These are phyloP conservation scores for Cottus gobio DNA, from an alignment of 2,113 vertebrate genomes.

Conservation along the genomic window DNA sequence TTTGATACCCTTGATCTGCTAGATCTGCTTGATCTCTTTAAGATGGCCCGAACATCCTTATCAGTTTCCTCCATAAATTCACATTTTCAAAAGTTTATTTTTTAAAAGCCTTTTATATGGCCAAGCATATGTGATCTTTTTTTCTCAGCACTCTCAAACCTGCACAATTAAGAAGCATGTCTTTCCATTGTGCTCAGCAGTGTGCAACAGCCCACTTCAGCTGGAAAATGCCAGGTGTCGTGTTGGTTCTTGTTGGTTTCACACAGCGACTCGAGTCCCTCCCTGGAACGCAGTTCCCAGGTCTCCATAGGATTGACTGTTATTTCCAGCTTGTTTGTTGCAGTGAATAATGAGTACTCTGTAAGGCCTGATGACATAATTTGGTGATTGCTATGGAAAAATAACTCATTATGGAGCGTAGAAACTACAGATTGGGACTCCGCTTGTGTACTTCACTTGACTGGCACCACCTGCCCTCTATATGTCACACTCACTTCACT, in stretches of 20 bases:
- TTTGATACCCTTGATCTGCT: not conserved
- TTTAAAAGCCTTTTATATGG: not conserved
- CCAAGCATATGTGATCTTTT: conserved; percentile 30
- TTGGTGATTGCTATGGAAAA: conserved; percentile 68
- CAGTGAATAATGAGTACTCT: conserved; percentile 82
- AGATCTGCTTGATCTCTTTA: not conserved
- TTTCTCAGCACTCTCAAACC: conserved; percentile 31
- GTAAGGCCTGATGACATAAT: conserved; percentile 79
- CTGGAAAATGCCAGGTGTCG: conserved; percentile 78
- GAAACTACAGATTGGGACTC: conserved; percentile 78
- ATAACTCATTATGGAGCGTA: conserved; percentile 71
- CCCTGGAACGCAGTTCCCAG: conserved; percentile 63
- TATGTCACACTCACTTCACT: conserved; percentile 70
- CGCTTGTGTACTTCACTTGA: conserved; percentile 84
- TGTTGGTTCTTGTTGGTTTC: conserved; percentile 82
- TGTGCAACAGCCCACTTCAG: conserved; percentile 75
- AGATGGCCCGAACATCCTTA: not conserved
- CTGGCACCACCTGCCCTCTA: conserved; percentile 81
- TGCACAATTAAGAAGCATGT: conserved; percentile 65
- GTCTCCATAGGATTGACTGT: conserved; percentile 78
- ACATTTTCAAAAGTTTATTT: conserved; percentile 1
- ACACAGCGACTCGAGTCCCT: conserved; percentile 72
- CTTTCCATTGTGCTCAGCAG: conserved; percentile 67
- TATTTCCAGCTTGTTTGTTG: conserved; percentile 78
- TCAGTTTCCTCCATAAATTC: not conserved